Base-by-base conservation (phyloP, 2,797 vertebrate species). In the Urophycis tenuis region DNA sequence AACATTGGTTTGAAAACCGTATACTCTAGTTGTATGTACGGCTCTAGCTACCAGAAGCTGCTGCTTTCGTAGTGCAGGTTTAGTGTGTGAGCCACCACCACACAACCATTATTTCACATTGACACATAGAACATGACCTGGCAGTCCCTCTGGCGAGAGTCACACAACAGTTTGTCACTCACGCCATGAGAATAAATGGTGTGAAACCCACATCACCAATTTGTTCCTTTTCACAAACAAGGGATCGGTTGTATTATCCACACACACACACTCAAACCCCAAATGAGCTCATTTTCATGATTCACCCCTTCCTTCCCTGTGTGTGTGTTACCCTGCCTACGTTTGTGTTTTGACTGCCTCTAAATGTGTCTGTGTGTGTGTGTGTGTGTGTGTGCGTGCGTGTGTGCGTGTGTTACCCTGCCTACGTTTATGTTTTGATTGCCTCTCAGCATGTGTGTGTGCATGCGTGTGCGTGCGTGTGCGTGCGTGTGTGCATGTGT, bases 201-300 rank as follows among this genome's bases (percentile, higher is more conserved):
- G 25, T 72, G 79, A 81, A 84, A 89, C 87, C 79, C 87, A 85
- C 78, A 77, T 0, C 74, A 70, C 79, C 74, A 75, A 84, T 85
- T 84, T 82, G 80, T 77, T 79, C 72, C 45, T 87, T 85, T 82
- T 84, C 82, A 84, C 81, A 79, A 87, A 87, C 88, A 85, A 67
- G 75, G 78, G 81, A 77, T 77, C 85, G 88, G 86, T 89, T 89
- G 84, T 82, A 74, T 87, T 76, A 86, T 29, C 22, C 9, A 67
- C 60, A 25, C n/a, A 25, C 60, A 67, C 60, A 67, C 60, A 67
- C n/a, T 29, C 25, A 67, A 29, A 67, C 19, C 10, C 19, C 45
- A 25, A 67, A 71, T 71, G 12, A 71, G 69, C 31, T 71, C 30
- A 71, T 19, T 30, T 71, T 32, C 32, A 71, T 71, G 69, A 71